Conservation (phyloP, 2,888 invertebrate species). For the Scaptodrosophila latifasciaeformis region DNA sequence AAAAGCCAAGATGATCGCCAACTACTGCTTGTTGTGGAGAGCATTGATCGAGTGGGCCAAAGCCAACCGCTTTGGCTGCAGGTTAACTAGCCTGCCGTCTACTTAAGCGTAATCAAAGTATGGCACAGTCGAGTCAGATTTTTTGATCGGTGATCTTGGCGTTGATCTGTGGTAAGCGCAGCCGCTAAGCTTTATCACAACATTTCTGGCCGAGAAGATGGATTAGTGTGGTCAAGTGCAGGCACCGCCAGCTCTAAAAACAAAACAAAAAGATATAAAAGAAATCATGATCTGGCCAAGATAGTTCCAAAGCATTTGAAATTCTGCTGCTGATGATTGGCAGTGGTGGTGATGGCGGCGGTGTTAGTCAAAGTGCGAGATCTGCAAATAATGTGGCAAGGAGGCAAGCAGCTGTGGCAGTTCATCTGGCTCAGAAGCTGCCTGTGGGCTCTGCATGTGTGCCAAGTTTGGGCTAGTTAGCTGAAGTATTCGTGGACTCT, state of each 20-base stretch:
- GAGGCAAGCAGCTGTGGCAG: constrained; percentile 21
- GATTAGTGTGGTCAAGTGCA: constrained; percentile 65
- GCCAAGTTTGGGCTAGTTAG: constrained; percentile 44
- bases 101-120: constrained; percentile 69
- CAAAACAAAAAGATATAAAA: too few species aligned
- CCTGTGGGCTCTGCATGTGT: constrained; percentile 52
- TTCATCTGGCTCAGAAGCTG: constrained; percentile 21
- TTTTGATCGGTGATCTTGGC: constrained; percentile 7
- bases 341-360: neutral
- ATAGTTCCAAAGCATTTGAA: neutral
- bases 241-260: constrained; percentile 19
- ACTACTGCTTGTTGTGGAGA: constrained; percentile 11
- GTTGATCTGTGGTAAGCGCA: constrained; percentile 3
- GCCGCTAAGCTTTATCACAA: constrained; percentile 55
- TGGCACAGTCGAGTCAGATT: constrained; percentile 30
- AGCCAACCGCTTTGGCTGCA: constrained; percentile 67
- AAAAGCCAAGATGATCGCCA: constrained; percentile 52
- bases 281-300: too few species aligned
- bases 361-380: constrained; percentile 60
- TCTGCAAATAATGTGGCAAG: constrained; percentile 65
- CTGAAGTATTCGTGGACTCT: constrained; percentile 36
- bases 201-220: constrained; percentile 51
- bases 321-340: constrained; percentile 17
- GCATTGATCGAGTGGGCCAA: constrained; percentile 33
- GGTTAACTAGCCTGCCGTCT: constrained; percentile 71